A percentile compares a stretch with the other conserved stretches of the same genome.
These are phyloP conservation scores for Dexiosoma caninum DNA, from an alignment of 2,888 invertebrate genomes.

Conservation along the genomic window DNA sequence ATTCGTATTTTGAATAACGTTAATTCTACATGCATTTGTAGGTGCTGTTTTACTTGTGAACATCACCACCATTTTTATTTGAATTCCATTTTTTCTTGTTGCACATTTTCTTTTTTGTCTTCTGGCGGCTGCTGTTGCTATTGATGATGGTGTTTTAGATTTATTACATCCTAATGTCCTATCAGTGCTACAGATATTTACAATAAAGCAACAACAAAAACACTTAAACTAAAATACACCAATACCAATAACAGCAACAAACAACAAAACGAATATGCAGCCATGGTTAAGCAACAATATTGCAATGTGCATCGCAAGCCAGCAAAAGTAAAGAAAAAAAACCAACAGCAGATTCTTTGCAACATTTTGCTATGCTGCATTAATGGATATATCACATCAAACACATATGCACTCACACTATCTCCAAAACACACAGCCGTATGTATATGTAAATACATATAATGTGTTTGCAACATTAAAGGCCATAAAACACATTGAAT, in stretches of 20 bases:
- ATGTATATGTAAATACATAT: constrained; percentile 12
- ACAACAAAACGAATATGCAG: constrained; percentile 28
- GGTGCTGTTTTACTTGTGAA: background rate
- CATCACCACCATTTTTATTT: constrained; percentile 54
- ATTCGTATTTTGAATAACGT: background rate
- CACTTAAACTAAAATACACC: constrained; percentile 11
- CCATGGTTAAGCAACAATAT: constrained; percentile 40
- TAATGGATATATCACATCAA: constrained; percentile 58
- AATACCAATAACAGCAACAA: constrained; percentile 22
- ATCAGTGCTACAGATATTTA: constrained; percentile 60
- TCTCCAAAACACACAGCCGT: constrained; percentile 22
- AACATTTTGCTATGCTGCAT: constrained; percentile 65
- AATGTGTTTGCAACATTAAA: constrained; percentile 62
- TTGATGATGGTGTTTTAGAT: constrained; percentile 62
- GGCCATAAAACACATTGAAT: constrained; percentile 65
- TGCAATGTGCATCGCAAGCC: constrained; percentile 41
- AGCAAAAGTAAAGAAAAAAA: constrained; percentile 33
- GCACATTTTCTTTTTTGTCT: background rate
- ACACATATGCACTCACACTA: background rate
- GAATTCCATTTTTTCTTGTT: background rate
- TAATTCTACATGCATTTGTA: constrained; percentile 6
- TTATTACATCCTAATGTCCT: constrained; percentile 64
- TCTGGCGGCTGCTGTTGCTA: constrained; percentile 20
- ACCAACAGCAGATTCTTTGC: constrained; percentile 58
- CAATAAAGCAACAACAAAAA: constrained; percentile 32